Evolutionary conservation across 2,888 invertebrate genomes (phyloP).

Genomic region (Creontiades dilutus): DNA sequence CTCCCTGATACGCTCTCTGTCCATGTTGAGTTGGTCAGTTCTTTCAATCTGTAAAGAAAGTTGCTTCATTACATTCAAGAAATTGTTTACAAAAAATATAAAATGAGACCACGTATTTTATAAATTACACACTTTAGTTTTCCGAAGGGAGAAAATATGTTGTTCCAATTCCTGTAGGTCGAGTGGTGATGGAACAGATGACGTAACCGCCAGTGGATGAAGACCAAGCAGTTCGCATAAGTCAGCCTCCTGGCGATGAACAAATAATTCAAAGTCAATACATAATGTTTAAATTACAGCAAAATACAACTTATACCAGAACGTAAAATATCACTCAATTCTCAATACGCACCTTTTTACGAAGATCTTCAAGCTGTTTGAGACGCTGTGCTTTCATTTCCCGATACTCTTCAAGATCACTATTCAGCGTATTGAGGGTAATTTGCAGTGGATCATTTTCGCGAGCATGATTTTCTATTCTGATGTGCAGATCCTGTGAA

Average conservation of each 20-base stretch:
- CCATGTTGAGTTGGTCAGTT: background rate
- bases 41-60: background rate
- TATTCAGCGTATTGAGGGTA: background rate
- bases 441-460: background rate
- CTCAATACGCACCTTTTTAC: background rate
- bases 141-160: background rate
- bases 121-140: background rate
- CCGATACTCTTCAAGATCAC: constrained; percentile 15
- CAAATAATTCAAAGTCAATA: background rate
- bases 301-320: no score
- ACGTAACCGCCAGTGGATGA: background rate
- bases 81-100: no score
- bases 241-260: background rate
- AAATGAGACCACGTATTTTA: no score
- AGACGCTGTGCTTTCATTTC: background rate
- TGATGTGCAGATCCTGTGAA: background rate
- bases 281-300: no score
- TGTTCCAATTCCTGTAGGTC: background rate
- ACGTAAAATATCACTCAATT: no score
- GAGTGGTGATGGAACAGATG: background rate
- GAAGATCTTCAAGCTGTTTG: background rate
- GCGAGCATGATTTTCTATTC: background rate
- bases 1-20: background rate
- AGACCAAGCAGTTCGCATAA: constrained; percentile 27
- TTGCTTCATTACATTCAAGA: no score